Percentiles rank a stretch among this genome's conserved stretches.
phyloP scores from a whole-genome alignment of 1,140 invertebrate genomes.

The Zophobas atratus region DNA sequence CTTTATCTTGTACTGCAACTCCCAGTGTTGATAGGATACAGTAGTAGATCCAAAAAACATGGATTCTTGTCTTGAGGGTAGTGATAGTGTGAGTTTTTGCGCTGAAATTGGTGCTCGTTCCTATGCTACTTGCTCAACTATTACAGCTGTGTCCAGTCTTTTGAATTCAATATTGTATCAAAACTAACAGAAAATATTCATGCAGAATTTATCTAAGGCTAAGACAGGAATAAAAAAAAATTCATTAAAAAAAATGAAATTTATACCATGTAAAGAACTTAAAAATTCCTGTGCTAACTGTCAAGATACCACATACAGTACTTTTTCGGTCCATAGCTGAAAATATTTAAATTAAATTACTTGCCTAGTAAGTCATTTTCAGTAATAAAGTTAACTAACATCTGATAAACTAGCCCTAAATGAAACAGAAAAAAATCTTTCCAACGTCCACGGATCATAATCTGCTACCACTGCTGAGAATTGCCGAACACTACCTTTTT shows the following conservation, averaged over 20 bases:
- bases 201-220: conserved; percentile 39
- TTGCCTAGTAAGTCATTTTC: no score
- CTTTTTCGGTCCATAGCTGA: no score
- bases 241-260: not conserved
- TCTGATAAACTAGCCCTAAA: no score
- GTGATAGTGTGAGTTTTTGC: conserved; percentile 7
- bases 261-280: conserved; percentile 33
- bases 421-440: no score
- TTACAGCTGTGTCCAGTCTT: conserved; percentile 31
- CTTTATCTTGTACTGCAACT: conserved; percentile 2
- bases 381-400: no score
- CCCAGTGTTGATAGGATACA: not conserved
- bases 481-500: no score
- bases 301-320: no score
- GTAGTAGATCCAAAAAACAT: not conserved
- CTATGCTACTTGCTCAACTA: conserved; percentile 7
- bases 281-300: not conserved
- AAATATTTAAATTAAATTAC: no score
- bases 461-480: no score
- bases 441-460: no score
- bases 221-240: conserved; percentile 9
- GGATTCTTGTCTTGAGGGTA: conserved; percentile 9
- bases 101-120: not conserved
- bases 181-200: no score
- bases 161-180: not conserved